phyloP scores from a whole-genome alignment of 2,888 invertebrate species.

The Gymnocheta viridis region DNA sequence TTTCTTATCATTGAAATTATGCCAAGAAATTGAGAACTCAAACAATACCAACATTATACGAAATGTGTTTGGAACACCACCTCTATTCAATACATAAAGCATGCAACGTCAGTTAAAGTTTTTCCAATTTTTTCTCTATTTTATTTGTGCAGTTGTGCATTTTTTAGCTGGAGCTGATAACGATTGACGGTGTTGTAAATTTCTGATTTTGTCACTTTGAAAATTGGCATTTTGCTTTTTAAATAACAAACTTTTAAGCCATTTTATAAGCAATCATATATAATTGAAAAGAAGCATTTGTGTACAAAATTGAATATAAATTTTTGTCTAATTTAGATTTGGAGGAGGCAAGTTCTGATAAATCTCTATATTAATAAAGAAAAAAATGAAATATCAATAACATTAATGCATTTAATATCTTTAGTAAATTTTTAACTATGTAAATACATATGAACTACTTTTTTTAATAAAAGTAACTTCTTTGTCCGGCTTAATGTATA shows the following conservation, averaged over 20 bases:
- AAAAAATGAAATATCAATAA: too few species aligned
- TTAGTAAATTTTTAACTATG: too few species aligned
- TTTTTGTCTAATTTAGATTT: too few species aligned
- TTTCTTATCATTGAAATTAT: slow-evolving; percentile 68
- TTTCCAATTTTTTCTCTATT: not conserved
- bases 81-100: not conserved
- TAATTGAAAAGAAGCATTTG: not conserved
- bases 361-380: too few species aligned
- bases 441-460: too few species aligned
- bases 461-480: too few species aligned
- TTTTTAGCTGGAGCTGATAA: slow-evolving; percentile 47
- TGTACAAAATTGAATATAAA: not conserved
- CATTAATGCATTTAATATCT: too few species aligned
- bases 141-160: slow-evolving; percentile 32
- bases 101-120: slow-evolving; percentile 9
- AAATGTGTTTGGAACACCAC: slow-evolving; percentile 24
- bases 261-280: not conserved
- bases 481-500: too few species aligned
- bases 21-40: slow-evolving; percentile 60
- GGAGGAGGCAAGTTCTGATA: too few species aligned
- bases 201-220: slow-evolving; percentile 80
- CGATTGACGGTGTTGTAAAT: slow-evolving; percentile 76
- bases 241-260: not conserved
- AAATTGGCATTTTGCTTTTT: slow-evolving; percentile 75
- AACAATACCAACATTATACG: slow-evolving; percentile 17